Conservation (phyloP, 2,113 vertebrate genomes). For the Ifrita kowaldi region DNA sequence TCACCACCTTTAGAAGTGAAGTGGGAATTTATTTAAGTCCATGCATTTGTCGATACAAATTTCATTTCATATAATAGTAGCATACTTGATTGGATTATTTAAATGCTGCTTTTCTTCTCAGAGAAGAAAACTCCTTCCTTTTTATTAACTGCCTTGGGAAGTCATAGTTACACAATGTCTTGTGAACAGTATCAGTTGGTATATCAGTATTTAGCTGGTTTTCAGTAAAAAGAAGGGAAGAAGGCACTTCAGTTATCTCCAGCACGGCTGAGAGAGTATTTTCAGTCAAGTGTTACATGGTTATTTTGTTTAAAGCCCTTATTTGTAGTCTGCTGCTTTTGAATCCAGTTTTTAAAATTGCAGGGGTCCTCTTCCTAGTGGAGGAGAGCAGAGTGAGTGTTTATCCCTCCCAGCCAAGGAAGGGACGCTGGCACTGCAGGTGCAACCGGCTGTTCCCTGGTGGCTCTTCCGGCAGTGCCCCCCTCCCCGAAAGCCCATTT, state of each 20-base stretch:
- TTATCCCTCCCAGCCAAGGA: background rate
- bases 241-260: background rate
- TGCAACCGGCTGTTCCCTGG: fast-evolving
- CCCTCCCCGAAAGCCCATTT: fast-evolving
- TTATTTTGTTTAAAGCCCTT: background rate
- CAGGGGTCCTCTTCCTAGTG: background rate
- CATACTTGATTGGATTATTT: background rate
- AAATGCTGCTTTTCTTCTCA: background rate
- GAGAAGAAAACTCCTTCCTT: background rate
- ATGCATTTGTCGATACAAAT: background rate
- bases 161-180: background rate
- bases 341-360: background rate
- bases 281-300: background rate
- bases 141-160: background rate
- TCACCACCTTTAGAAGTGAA: background rate
- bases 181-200: background rate
- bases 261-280: background rate
- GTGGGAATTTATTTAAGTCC: background rate
- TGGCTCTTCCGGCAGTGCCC: no score
- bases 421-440: background rate
- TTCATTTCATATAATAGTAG: background rate
- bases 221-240: background rate
- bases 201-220: background rate
- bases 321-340: background rate
- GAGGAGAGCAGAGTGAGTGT: background rate